Evolutionary conservation across 2,113 vertebrate genomes (phyloP).

Genomic region (Meleagris gallopavo): DNA sequence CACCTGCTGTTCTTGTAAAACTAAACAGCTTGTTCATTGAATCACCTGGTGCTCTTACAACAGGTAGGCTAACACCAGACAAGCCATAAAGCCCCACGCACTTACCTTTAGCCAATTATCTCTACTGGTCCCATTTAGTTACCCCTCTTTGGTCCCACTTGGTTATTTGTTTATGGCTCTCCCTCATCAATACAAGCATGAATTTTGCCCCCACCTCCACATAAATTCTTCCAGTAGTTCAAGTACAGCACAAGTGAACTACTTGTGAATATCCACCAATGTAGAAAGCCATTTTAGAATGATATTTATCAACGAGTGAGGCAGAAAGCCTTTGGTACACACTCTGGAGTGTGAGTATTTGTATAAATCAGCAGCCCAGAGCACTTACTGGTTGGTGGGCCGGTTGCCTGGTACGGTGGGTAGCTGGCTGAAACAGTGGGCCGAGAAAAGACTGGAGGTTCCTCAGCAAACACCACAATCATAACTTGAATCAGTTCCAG

Average conservation of each 20-base stretch:
- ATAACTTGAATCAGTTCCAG: conserved; percentile 96
- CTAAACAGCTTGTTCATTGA: not conserved
- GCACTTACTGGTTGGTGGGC: conserved; percentile 93
- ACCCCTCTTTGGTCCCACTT: not conserved
- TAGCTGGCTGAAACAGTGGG: conserved; percentile 89
- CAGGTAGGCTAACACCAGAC: not conserved
- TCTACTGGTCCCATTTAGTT: not conserved
- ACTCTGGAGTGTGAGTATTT: not conserved
- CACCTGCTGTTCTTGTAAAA: conserved; percentile 26
- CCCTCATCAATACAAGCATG: not conserved
- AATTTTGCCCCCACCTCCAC: not conserved
- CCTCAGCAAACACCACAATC: conserved; percentile 98
- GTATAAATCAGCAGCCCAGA: not conserved
- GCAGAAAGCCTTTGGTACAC: not conserved
- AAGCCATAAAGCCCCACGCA: not conserved
- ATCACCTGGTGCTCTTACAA: not conserved
- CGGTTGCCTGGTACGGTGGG: conserved; percentile 90
- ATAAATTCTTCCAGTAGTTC: not conserved
- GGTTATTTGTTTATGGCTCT: not conserved
- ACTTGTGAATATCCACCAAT: not conserved
- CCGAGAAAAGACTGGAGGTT: conserved; percentile 96
- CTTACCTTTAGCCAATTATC: not conserved
- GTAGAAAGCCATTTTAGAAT: not conserved
- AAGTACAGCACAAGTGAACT: not conserved
- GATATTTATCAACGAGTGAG: not conserved